Evolutionary conservation across 2,797 vertebrate species (phyloP).

Genomic region (Gila robusta): DNA sequence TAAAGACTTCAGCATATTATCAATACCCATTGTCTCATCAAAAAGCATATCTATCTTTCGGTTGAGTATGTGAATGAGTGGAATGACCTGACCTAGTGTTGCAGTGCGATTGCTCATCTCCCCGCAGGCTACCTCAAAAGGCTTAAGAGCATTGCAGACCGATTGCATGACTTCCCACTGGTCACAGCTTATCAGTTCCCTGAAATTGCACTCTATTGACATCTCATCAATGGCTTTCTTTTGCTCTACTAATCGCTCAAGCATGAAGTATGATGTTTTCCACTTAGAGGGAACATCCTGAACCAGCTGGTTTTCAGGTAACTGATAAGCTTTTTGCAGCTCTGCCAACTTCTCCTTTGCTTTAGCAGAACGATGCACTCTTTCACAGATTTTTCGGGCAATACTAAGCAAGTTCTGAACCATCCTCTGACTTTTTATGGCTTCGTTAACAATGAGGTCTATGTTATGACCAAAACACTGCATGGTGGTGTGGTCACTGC

Average conservation of each 20-base stretch:
- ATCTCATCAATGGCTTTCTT: conserved; percentile 92
- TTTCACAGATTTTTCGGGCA: conserved; percentile 94
- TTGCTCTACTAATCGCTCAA: conserved; percentile 95
- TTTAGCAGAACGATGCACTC: conserved; percentile 89
- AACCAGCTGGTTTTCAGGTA: conserved; percentile 92
- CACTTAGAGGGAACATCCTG: conserved; percentile 96
- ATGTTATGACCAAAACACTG: conserved; percentile 95
- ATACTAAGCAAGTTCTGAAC: conserved; percentile 96
- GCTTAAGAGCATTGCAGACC: conserved; percentile 93
- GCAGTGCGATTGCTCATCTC: conserved; percentile 94
- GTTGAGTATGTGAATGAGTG: conserved; percentile 96
- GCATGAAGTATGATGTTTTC: conserved; percentile 95
- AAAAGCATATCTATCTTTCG: conserved; percentile 95
- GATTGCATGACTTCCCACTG: conserved; percentile 99
- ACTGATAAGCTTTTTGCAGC: conserved; percentile 86
- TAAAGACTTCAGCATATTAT: conserved; percentile 94
- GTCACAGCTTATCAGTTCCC: conserved; percentile 95
- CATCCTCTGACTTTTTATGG: conserved; percentile 98
- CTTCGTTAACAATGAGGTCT: conserved; percentile 93
- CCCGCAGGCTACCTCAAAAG: conserved; percentile 92
- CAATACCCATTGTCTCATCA: conserved; percentile 96
- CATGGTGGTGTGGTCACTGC: conserved; percentile 87
- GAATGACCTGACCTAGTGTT: conserved; percentile 96
- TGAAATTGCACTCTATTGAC: conserved; percentile 93
- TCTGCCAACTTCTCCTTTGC: conserved; percentile 92